Evolutionary conservation across 2,113 vertebrate genomes (phyloP), one percentile per base, ranked within the genome.

Genomic region (Cebus imitator): DNA sequence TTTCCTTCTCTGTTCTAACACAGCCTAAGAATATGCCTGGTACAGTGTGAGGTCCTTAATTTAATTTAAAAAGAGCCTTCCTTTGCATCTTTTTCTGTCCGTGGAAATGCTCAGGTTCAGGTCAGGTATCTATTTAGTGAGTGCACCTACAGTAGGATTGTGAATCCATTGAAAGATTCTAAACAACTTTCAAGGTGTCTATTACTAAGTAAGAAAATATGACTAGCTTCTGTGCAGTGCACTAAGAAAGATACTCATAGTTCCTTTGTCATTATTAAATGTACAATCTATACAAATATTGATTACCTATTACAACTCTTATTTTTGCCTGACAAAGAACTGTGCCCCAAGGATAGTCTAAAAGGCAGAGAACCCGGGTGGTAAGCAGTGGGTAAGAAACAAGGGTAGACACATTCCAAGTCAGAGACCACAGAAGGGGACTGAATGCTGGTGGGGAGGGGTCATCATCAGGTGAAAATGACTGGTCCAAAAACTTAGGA

Each of bases 401-500:
- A 1, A 1, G 10, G 1, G 37, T 13, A 1, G 21, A 76, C 9
- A 50, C 18, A 64, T 70, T 52, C 32, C 5, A n/a, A 48, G 25
- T 27, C n/a, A 66, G 37, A 91, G 27, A 8, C 10, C 40, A 79
- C 2, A 79, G 43, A 21, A 75, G 35, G 21, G 6, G 8, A 37
- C 5, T 27, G 7, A 30, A 68, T 83, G 30, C 6, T 43, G 35
- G 23, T 48, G 23, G 48, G 11, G 5, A 0, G 1, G 1, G 2
- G 0, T 0, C 2, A 30, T 16, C 1, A 30, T 17, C 1, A 23
- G 21, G n/a, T 6, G 14, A 40, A 48, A 32, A 64, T 0, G 9
- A 11, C 57, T 25, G 20, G 14, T 17, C 32, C 2, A 18, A 75
- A 40, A 55, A 32, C 25, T 8, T 8, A 25, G n/a, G 14, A 58